Conservation (phyloP, 64 coral and sea anemone species). For the Pachyseris speciosa region DNA sequence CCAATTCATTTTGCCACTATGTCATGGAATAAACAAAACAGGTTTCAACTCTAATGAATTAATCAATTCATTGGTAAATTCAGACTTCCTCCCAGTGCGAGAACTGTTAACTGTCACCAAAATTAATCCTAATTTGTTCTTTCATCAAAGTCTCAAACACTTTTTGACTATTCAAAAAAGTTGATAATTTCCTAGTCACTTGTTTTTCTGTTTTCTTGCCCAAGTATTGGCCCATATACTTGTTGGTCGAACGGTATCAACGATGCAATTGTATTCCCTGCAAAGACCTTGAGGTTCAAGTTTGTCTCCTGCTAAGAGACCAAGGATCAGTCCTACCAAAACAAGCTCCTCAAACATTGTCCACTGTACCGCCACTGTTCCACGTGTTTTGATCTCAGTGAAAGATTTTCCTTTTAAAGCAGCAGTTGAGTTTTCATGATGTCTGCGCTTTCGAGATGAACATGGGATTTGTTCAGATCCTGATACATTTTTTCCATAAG, state of each 20-base stretch:
- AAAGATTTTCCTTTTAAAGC: slow-evolving; percentile 15
- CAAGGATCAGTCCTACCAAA: slow-evolving; percentile 39
- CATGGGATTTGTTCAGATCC: no score
- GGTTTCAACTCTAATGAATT: background rate
- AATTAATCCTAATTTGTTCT: slow-evolving; percentile 65
- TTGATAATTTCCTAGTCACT: slow-evolving; percentile 41
- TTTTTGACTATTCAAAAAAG: slow-evolving; percentile 48
- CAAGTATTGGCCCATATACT: slow-evolving; percentile 29
- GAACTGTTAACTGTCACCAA: slow-evolving; percentile 12
- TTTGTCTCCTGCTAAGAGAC: slow-evolving; percentile 39
- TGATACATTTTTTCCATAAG: no score
- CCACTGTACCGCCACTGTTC: slow-evolving; percentile 46
- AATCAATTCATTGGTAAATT: background rate
- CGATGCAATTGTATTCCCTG: slow-evolving; percentile 35
- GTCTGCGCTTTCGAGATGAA: no score
- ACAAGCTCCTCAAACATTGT: slow-evolving; percentile 68
- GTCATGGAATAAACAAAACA: slow-evolving; percentile 19
- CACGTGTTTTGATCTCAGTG: slow-evolving; percentile 35
- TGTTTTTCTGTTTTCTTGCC: slow-evolving; percentile 56
- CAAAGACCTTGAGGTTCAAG: slow-evolving; percentile 36
- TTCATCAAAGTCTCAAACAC: slow-evolving; percentile 61
- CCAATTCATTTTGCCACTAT: slow-evolving; percentile 4
- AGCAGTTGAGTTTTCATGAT: no score
- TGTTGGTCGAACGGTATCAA: slow-evolving; percentile 40
- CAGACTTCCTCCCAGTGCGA: slow-evolving; percentile 20